Percentiles rank a stretch among this genome's conserved stretches.
Conservation (phyloP, 2,113 vertebrate genomes). For the Heptranchias perlo region DNA sequence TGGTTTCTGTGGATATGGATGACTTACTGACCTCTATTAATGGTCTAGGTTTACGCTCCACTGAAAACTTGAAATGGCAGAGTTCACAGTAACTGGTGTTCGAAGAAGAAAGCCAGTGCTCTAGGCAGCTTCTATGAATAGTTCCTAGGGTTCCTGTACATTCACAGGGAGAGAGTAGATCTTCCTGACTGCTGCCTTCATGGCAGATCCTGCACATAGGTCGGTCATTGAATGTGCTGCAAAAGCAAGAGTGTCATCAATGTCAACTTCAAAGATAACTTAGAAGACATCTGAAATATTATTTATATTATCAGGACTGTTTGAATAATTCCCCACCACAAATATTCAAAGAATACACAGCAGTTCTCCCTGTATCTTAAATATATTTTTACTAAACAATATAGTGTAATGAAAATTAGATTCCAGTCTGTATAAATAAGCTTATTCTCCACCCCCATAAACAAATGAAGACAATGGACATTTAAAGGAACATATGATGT, state of each 20-base stretch:
- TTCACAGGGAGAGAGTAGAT: slow-evolving; percentile 76
- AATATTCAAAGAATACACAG: background rate
- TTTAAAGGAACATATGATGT: background rate
- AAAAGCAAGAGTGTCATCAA: background rate
- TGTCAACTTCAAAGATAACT: background rate
- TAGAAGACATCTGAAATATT: background rate
- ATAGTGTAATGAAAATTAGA: too few relatives aligned
- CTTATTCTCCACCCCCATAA: background rate
- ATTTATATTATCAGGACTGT: background rate
- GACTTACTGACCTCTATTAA: slow-evolving; percentile 68
- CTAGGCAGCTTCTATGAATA: slow-evolving; percentile 79
- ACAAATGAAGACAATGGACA: background rate
- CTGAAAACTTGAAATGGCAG: slow-evolving; percentile 80
- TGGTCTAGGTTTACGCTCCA: slow-evolving; percentile 70
- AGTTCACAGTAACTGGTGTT: slow-evolving; percentile 82
- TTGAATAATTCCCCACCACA: background rate
- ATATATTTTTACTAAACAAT: background rate
- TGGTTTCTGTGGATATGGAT: slow-evolving; percentile 27
- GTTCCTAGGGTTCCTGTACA: slow-evolving; percentile 73
- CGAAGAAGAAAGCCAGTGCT: slow-evolving; percentile 77
- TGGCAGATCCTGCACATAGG: slow-evolving; percentile 81
- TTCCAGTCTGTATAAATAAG: background rate
- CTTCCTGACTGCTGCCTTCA: slow-evolving; percentile 71
- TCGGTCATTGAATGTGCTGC: slow-evolving; percentile 63
- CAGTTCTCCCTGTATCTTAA: background rate